Conservation (phyloP, 2,888 invertebrate genomes). For the Isotomurus palustris region DNA sequence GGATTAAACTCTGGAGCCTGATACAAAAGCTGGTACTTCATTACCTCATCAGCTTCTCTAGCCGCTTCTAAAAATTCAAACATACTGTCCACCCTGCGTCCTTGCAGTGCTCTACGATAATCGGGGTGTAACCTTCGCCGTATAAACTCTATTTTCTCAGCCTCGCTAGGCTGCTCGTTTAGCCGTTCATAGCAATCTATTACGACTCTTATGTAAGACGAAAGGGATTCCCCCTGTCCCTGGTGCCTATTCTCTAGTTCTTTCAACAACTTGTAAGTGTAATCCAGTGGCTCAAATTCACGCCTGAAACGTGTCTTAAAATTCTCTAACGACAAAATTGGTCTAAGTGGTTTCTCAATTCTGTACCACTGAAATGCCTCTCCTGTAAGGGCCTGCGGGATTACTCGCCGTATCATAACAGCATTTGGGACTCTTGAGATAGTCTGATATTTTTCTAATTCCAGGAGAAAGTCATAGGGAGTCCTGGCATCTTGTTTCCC, state of each 20-base stretch:
- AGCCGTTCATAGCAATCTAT: background rate
- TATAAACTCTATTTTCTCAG: background rate
- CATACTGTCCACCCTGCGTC: background rate
- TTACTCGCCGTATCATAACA: background rate
- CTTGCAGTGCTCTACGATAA: background rate
- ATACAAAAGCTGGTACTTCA: background rate
- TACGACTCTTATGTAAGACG: background rate
- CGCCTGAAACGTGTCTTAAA: constrained; percentile 3
- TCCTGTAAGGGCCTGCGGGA: constrained; percentile 1
- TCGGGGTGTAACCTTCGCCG: background rate
- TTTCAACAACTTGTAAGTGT: background rate
- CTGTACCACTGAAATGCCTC: constrained; percentile 11
- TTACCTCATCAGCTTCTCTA: background rate
- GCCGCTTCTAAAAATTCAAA: background rate
- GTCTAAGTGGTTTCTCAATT: background rate
- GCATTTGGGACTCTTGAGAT: background rate
- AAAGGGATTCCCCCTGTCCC: background rate
- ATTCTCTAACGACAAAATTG: background rate
- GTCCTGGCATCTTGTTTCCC: constrained; percentile 4
- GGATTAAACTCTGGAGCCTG: background rate
- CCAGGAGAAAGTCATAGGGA: constrained; percentile 10
- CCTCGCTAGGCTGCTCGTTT: background rate
- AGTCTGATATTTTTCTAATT: constrained; percentile 8
- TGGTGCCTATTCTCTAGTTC: background rate
- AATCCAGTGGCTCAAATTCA: background rate